Base-by-base conservation (phyloP, 2,113 vertebrate genomes). In the Ceratotherium simum region DNA sequence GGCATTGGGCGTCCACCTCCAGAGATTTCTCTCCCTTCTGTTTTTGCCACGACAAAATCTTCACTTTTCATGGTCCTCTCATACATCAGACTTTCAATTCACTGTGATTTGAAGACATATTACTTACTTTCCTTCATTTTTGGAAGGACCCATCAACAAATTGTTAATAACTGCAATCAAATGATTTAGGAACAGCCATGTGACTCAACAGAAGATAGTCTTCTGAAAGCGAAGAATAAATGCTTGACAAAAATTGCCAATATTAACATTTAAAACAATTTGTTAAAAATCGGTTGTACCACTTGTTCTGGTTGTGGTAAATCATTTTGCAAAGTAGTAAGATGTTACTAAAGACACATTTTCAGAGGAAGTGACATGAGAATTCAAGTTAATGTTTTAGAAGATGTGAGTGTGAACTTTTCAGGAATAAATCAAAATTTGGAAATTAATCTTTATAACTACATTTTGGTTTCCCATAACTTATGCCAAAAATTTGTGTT, bases 31-130 rank as follows among this genome's bases (percentile, higher is more conserved):
- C 9, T 90, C 36, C 29, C 10, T 58, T 83, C 33, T 96, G 33
- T 73, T 81, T 96, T 48, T 92, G 23, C 83, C 94, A 76, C 96
- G 97, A 17, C 29, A 95, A 96, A 96, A 83, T 94, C 46, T 95
- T 96, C 48, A 6, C 1, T 94, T 51, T 95, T 65, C 20, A 1
- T 10, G 67, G 31, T 36, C 58, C 70, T 64, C 25, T 67, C 39
- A 62, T 78, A n/a, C 10, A 70, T 60, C 36, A 18, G 11, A 75
- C n/a, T 96, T 95, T 48, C 21, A 92, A 39, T 82, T 46, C 67
- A 96, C 82, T 89, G 13, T 3, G 3, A 51, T n/a, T 75, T 95
- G 56, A 85, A 64, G 42, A 48, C 60, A 58, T 84, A 17, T 94
- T 89, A 13, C 64, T 48, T 95, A 60, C 42, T 92, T 98, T 2